Conservation (phyloP, 2,113 vertebrate species). For the Dendrocopos noguchii region DNA sequence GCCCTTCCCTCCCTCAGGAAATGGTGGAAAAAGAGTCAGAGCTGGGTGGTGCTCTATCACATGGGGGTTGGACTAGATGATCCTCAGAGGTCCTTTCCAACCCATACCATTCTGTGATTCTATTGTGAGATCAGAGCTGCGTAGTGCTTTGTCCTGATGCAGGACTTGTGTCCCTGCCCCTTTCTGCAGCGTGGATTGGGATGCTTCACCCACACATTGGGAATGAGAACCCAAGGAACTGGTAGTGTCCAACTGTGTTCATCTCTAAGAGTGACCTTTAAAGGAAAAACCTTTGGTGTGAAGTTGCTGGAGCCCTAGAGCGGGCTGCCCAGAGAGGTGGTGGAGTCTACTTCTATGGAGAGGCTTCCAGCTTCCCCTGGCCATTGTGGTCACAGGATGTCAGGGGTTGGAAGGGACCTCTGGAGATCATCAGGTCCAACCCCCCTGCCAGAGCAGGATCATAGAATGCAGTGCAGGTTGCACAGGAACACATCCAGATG, state of each 20-base stretch:
- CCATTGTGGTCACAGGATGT: neutral
- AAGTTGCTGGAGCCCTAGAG: neutral
- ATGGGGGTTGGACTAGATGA: too few relatives aligned
- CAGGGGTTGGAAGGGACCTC: too few relatives aligned
- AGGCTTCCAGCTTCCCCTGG: neutral
- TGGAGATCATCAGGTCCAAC: too few relatives aligned
- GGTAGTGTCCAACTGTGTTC: accelerated
- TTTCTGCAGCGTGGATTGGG: neutral
- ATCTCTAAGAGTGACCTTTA: neutral
- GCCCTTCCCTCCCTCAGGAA: neutral
- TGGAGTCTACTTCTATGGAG: neutral
- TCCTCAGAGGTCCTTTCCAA: too few relatives aligned
- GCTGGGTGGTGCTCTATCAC: neutral
- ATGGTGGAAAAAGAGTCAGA: neutral
- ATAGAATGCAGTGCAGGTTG: too few relatives aligned
- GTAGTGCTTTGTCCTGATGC: accelerated
- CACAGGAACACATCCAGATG: too few relatives aligned
- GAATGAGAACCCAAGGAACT: neutral
- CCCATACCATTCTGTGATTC: too few relatives aligned
- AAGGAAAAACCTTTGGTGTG: neutral
- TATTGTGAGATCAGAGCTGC: neutral
- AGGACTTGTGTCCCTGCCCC: neutral
- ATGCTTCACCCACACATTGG: neutral
- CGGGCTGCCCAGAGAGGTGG: neutral
- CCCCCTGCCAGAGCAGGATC: too few relatives aligned